Evolutionary conservation across 2,888 invertebrate species (phyloP), one percentile per base, ranked within the genome.

Genomic region (Heliconius ismenius): DNA sequence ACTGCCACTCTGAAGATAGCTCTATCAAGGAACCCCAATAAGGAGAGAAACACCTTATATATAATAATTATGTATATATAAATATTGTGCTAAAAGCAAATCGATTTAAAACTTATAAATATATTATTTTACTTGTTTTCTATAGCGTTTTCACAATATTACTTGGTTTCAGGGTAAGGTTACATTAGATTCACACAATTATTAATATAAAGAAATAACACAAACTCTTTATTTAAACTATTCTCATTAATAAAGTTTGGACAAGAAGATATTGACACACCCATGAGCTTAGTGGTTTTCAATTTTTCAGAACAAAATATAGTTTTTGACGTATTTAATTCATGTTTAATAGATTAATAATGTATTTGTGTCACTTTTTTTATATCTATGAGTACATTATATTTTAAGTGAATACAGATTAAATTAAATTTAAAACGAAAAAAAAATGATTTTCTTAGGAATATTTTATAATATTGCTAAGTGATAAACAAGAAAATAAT

Each of bases 1-100:
- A 88, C 85, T 87, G 90, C 90, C 90, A 90, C 89, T 90, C 89
- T 83, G 87, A 88, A 85, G 81, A 85, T 84, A 84, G 87, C 85
- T 84, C 73, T 86, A 82, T 80, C 79, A 82, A 83, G 81, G 82
- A 77, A 85, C 89, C 88, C 89, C 89, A 90, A 91, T 88, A 91
- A 88, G 90, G 89, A 88, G 81, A 85, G 78, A 84, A 85, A 83
- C 83, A 82, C 86, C 74, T 67, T 72, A 70, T 68, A 77, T 67
- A 72, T 65, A 65, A 36, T 64, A 28, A 28, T 28, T 28, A 64
- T 64, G 36, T 36, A 65, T 32, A n/a, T 87, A 87, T 87, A 82
- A 87, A 86, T 75, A 75, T 80, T 87, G 90, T 90, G 89, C 90
- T 86, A 84, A 84, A 87, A 86, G 85, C 85, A 84, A 84, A 80